Conservation (phyloP, 2,797 vertebrate genomes). For the Falco rusticolus region DNA sequence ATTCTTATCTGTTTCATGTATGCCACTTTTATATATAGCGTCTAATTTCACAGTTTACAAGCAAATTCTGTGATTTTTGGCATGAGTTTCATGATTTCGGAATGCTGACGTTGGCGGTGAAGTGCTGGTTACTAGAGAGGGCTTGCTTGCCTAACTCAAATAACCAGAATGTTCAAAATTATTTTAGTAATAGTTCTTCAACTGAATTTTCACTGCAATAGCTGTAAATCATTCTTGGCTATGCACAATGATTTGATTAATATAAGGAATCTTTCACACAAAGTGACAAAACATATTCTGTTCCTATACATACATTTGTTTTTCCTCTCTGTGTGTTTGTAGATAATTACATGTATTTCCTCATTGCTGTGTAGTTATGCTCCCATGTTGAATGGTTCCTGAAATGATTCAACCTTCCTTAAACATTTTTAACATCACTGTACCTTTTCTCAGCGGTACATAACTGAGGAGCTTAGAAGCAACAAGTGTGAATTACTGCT, state of each 20-base stretch:
- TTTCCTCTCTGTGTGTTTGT: background rate
- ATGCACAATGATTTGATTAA: background rate
- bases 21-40: background rate
- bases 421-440: background rate
- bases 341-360: background rate
- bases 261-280: background rate
- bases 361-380: background rate
- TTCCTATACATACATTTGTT: background rate
- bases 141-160: background rate
- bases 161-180: background rate
- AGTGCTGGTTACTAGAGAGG: background rate
- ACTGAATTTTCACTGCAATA: background rate
- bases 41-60: background rate
- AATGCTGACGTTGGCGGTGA: background rate
- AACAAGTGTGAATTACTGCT: background rate
- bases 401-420: background rate
- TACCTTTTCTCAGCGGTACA: background rate
- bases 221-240: background rate
- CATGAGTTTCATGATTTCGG: background rate
- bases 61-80: background rate
- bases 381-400: background rate
- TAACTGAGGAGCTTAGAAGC: background rate
- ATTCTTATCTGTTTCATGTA: background rate
- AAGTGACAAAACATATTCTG: background rate
- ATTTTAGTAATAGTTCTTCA: background rate